A percentile compares a stretch with the other conserved stretches of the same genome.
These are phyloP conservation scores for Rhinatrema bivittatum DNA, from an alignment of 2,797 vertebrate species.

Conservation along the genomic window DNA sequence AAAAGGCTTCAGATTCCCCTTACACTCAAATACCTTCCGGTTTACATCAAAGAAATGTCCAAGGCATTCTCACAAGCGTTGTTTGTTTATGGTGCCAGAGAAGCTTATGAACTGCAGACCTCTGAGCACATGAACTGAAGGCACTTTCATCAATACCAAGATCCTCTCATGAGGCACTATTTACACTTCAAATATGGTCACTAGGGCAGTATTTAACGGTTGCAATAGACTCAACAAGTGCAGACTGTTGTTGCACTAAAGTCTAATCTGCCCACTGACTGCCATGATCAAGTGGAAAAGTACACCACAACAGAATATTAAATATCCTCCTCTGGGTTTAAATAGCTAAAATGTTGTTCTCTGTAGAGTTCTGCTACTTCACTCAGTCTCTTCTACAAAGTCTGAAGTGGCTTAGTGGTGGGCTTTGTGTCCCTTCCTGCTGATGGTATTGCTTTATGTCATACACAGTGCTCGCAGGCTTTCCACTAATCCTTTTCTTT, in stretches of 20 bases:
- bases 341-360: constrained; percentile 6
- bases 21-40: constrained; percentile 20
- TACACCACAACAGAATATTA: constrained; percentile 13
- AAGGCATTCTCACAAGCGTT: constrained; percentile 10
- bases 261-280: constrained; percentile 10
- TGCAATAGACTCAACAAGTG: constrained; percentile 9
- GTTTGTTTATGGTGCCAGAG: constrained; percentile 28
- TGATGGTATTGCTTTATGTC: constrained; percentile 32
- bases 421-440: constrained; percentile 25
- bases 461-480: constrained; percentile 31
- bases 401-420: constrained; percentile 33
- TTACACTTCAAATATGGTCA: constrained; percentile 18
- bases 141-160: background rate
- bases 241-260: background rate
- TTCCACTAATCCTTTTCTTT: constrained; percentile 35
- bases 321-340: background rate
- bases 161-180: constrained; percentile 6
- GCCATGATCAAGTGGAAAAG: constrained; percentile 2
- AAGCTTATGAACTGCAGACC: background rate
- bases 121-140: background rate
- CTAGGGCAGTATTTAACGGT: constrained; percentile 7
- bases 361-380: constrained; percentile 15
- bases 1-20: constrained; percentile 7
- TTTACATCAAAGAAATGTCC: constrained; percentile 27
- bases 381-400: constrained; percentile 11